These are phyloP conservation scores for Ptyas mucosa DNA, from an alignment of 2,113 vertebrate species.

Conservation along the genomic window DNA sequence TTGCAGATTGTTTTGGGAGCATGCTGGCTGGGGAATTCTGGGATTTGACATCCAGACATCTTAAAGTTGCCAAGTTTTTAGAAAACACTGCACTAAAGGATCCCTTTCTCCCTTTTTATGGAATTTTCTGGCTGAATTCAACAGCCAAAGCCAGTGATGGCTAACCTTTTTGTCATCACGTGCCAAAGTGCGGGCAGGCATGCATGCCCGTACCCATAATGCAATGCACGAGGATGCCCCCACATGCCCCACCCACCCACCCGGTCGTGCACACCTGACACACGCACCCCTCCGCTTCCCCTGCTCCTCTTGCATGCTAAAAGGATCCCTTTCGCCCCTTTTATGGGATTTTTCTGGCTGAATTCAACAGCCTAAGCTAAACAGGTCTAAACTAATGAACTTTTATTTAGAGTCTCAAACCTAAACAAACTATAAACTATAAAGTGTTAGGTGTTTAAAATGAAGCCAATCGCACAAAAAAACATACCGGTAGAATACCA, in stretches of 20 bases:
- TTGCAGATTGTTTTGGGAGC: background rate
- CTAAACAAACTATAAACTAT: background rate
- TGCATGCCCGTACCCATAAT: too few species aligned
- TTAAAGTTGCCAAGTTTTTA: background rate
- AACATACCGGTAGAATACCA: background rate
- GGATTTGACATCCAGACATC: background rate
- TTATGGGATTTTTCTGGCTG: background rate
- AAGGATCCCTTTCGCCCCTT: background rate
- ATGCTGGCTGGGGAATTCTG: background rate
- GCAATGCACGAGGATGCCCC: too few species aligned
- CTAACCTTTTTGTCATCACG: too few species aligned
- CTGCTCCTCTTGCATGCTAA: too few species aligned
- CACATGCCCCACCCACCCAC: too few species aligned
- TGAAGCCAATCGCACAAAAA: background rate
- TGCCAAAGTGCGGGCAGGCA: too few species aligned
- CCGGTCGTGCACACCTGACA: too few species aligned
- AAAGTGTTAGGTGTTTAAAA: background rate
- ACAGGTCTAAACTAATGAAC: background rate
- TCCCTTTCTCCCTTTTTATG: background rate
- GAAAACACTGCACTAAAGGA: background rate
- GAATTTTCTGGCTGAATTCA: background rate
- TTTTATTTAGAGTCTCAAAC: background rate
- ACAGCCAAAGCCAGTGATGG: background rate
- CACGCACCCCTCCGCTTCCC: too few species aligned
- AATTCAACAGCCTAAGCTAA: background rate